phyloP scores from a whole-genome alignment of 2,113 vertebrate species.

The Ramphastos sulfuratus region DNA sequence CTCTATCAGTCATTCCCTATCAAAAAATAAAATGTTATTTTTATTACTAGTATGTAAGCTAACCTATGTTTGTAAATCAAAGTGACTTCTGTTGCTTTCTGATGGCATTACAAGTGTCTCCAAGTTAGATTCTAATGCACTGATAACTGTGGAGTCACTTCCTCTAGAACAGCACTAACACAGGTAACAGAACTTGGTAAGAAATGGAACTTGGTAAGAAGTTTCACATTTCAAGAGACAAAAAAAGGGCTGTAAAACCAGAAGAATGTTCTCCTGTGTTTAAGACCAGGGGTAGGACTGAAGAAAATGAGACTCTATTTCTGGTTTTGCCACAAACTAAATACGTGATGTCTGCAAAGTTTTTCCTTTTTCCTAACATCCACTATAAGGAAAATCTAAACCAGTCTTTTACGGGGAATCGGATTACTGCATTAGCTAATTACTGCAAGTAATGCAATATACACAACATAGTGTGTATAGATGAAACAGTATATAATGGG shows the following conservation, averaged over 20 bases:
- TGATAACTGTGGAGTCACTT: not conserved
- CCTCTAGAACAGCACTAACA: not conserved
- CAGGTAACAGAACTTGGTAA: not conserved
- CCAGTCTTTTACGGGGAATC: not conserved
- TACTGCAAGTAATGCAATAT: not conserved
- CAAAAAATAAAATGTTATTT: conserved; percentile 42
- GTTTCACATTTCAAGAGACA: not conserved
- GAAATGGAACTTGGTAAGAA: not conserved
- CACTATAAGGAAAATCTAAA: not conserved
- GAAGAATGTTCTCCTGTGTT: not conserved
- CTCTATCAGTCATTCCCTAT: not conserved
- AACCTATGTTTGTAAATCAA: not conserved
- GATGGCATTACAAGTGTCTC: not conserved
- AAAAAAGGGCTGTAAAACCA: not conserved
- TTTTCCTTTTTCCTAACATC: not conserved
- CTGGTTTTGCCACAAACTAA: not conserved
- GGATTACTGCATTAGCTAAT: not conserved
- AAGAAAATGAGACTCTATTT: not conserved
- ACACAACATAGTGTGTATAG: not conserved
- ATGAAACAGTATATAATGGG: not conserved
- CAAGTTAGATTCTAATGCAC: not conserved
- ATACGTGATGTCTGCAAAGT: not conserved
- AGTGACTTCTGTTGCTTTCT: not conserved
- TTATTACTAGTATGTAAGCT: not conserved
- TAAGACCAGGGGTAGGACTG: not conserved